Evolutionary conservation across 2,113 vertebrate species (phyloP).

Genomic region (Microcebus lehilahytsara): DNA sequence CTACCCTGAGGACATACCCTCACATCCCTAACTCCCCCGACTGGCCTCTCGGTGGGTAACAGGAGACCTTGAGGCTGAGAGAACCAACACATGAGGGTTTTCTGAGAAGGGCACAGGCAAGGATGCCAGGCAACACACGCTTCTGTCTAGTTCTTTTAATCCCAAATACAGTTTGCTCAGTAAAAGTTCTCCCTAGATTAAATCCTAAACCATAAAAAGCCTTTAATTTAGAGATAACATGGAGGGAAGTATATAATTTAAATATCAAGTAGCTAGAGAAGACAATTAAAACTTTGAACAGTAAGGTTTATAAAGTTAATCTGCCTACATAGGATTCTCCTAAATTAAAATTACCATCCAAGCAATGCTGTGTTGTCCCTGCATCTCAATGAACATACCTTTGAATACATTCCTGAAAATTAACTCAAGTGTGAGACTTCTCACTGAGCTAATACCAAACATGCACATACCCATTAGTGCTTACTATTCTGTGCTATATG

Average conservation of each 20-base stretch:
- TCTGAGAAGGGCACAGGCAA: slow-evolving; percentile 15
- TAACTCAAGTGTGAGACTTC: neutral
- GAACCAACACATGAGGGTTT: neutral
- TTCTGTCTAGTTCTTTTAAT: slow-evolving; percentile 11
- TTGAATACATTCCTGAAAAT: neutral
- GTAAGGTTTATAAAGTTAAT: neutral
- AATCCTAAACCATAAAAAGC: slow-evolving; percentile 19
- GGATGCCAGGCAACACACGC: neutral
- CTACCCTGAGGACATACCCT: neutral
- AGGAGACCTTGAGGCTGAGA: neutral
- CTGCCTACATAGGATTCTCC: neutral
- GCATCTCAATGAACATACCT: neutral
- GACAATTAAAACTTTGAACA: neutral
- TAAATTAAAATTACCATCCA: slow-evolving; percentile 5
- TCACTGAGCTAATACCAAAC: neutral
- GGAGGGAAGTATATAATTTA: neutral
- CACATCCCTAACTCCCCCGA: neutral
- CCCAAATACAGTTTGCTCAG: neutral
- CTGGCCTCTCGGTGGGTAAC: neutral
- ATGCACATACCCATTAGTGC: neutral
- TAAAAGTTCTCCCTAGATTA: neutral
- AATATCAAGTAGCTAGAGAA: slow-evolving; percentile 57
- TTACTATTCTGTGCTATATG: neutral
- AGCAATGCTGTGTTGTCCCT: neutral
- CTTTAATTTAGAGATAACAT: neutral